Evolutionary conservation across 2,888 invertebrate species (phyloP).

Genomic region (Vanessa cardui): DNA sequence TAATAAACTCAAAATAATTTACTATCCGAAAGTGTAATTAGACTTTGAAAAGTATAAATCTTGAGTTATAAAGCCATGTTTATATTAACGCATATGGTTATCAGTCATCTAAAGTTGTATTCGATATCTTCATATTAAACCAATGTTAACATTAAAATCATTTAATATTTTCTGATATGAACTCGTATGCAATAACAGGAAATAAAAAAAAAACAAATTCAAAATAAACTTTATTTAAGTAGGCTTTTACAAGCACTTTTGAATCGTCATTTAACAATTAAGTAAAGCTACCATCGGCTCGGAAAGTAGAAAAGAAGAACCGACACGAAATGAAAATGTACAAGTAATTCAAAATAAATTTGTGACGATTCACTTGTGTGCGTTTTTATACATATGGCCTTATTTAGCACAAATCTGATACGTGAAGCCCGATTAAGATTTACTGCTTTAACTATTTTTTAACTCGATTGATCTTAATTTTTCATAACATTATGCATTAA

Average conservation of each 20-base stretch:
- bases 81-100: neutral
- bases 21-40: too few species aligned
- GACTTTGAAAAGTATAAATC: neutral
- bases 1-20: too few species aligned
- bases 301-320: too few species aligned
- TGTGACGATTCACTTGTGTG: neutral
- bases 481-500: neutral
- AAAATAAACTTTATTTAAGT: neutral
- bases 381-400: neutral
- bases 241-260: too few species aligned
- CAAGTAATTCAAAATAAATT: neutral
- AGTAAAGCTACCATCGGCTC: too few species aligned
- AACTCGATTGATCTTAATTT: neutral
- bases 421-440: neutral
- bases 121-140: neutral
- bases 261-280: too few species aligned
- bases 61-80: conserved; percentile 2
- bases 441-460: neutral
- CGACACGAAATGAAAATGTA: too few species aligned
- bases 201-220: neutral
- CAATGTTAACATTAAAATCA: neutral
- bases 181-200: too few species aligned
- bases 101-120: neutral
- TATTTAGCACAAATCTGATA: conserved; percentile 5
- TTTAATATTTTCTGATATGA: too few species aligned